Evolutionary conservation across 2,113 vertebrate genomes (phyloP).

Genomic region (Corythornis madagascariensis): DNA sequence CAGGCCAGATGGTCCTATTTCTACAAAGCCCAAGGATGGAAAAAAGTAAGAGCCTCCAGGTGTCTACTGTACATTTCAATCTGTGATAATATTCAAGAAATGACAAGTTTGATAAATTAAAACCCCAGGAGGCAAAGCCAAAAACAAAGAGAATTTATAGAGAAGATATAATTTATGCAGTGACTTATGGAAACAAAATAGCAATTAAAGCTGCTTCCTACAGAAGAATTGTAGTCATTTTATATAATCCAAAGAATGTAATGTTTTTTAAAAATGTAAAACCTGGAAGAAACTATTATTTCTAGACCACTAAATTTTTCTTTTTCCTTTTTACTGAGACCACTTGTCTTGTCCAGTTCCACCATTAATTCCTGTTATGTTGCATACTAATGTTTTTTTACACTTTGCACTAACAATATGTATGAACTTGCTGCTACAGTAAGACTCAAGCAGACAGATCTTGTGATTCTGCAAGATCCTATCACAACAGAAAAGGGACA

Average conservation of each 20-base stretch:
- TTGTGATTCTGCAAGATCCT: not conserved
- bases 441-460: not conserved
- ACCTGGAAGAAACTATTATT: not conserved
- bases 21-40: conserved; percentile 33
- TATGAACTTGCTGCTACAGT: not conserved
- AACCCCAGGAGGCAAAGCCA: conserved; percentile 6
- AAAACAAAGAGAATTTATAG: conserved; percentile 28
- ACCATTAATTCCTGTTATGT: not conserved
- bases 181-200: conserved; percentile 23
- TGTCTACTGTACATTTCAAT: conserved; percentile 58
- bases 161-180: conserved; percentile 33
- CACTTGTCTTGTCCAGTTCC: not conserved
- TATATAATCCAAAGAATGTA: not conserved
- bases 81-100: conserved; percentile 54
- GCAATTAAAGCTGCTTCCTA: not conserved
- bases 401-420: not conserved
- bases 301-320: not conserved
- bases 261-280: not conserved
- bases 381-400: not conserved
- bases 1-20: conserved; percentile 57
- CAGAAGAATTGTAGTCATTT: not conserved
- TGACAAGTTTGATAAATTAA: conserved; percentile 58
- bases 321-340: not conserved
- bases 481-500: rapidly evolving
- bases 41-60: conserved; percentile 65